These are phyloP conservation scores for Ceratotherium simum DNA, from an alignment of 2,113 vertebrate species.

Conservation along the genomic window DNA sequence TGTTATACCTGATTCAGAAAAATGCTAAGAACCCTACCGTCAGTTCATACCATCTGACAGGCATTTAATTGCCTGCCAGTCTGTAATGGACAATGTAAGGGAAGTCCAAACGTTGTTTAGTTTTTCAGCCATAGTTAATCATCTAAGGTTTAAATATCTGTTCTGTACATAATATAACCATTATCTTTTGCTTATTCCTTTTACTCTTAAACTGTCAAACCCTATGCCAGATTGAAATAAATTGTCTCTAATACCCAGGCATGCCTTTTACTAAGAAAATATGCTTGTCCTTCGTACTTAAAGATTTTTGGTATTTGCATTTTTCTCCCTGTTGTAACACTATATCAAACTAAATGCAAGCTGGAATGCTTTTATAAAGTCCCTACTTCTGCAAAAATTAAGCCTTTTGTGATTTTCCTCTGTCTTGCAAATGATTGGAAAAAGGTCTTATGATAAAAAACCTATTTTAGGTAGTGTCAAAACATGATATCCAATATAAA, in stretches of 20 bases:
- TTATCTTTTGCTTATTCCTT: not conserved
- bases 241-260: not conserved
- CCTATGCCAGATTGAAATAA: not conserved
- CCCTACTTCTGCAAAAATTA: not conserved
- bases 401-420: not conserved
- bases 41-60: not conserved
- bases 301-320: constrained; percentile 37
- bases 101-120: not conserved
- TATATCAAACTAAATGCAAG: not conserved
- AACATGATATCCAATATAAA: not conserved
- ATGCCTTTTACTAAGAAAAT: constrained; percentile 45
- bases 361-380: constrained; percentile 27
- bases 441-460: constrained; percentile 48
- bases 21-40: not conserved
- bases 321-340: constrained; percentile 2
- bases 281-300: not conserved
- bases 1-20: constrained; percentile 51
- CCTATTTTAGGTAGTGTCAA: constrained; percentile 22
- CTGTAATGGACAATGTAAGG: not conserved
- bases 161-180: not conserved
- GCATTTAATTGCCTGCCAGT: not conserved
- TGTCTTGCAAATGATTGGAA: constrained; percentile 21
- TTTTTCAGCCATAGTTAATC: not conserved
- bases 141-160: not conserved
- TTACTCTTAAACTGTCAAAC: constrained; percentile 23